Evolutionary conservation across 2,888 invertebrate species (phyloP).

Genomic region (Drosophila longiperda): DNA sequence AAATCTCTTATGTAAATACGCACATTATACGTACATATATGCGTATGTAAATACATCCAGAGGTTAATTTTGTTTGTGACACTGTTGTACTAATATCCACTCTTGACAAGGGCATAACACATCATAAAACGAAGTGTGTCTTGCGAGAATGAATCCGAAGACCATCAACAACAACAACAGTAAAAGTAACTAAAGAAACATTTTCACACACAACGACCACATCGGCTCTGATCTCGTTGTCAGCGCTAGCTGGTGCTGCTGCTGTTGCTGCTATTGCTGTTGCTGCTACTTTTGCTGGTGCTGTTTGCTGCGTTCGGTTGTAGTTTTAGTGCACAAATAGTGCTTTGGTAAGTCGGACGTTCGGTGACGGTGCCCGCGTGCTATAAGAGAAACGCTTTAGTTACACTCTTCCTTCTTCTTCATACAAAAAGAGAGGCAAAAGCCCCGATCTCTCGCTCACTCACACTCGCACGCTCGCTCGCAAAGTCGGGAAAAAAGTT

Average conservation of each 20-base stretch:
- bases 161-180: conserved; percentile 3
- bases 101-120: conserved; percentile 57
- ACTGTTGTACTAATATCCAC: conserved; percentile 53
- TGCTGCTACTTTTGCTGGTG: conserved; percentile 12
- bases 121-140: conserved; percentile 54
- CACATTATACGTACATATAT: too few relatives aligned
- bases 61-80: conserved; percentile 43
- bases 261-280: conserved; percentile 12
- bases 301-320: conserved; percentile 32
- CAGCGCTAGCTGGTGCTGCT: conserved; percentile 5
- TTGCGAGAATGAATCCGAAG: conserved; percentile 54
- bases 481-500: conserved; percentile 74
- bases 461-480: conserved; percentile 60
- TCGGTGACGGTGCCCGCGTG: conserved; percentile 48
- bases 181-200: conserved; percentile 5
- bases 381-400: conserved; percentile 47
- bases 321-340: conserved; percentile 64
- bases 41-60: background rate
- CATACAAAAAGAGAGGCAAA: conserved; percentile 53
- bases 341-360: conserved; percentile 60
- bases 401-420: conserved; percentile 40
- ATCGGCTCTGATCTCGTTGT: conserved; percentile 45
- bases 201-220: conserved; percentile 49
- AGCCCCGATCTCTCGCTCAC: conserved; percentile 67
- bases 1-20: too few relatives aligned